phyloP scores from a whole-genome alignment of 2,113 vertebrate genomes.

The Strix uralensis region DNA sequence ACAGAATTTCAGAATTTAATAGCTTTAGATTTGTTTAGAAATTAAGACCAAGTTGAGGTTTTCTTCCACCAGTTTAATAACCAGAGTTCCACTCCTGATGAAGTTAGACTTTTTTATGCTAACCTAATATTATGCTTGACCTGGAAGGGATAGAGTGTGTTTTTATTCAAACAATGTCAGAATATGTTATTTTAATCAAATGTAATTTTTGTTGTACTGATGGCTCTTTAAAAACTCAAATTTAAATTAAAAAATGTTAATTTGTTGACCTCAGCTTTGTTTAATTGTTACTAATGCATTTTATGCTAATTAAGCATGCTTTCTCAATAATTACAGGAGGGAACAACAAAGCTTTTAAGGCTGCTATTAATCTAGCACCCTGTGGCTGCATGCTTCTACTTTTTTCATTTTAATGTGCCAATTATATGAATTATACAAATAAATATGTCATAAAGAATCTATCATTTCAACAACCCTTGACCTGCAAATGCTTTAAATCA shows the following conservation, averaged over 20 bases:
- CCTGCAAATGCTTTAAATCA: constrained; percentile 30
- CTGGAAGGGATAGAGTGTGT: not conserved
- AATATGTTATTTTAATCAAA: constrained; percentile 10
- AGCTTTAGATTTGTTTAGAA: not conserved
- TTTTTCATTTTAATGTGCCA: constrained; percentile 60
- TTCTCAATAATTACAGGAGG: constrained; percentile 50
- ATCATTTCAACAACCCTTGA: constrained; percentile 43
- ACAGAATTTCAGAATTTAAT: not conserved
- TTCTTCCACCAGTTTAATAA: not conserved
- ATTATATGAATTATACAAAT: constrained; percentile 63
- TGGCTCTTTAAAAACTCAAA: constrained; percentile 16
- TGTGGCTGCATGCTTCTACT: constrained; percentile 36
- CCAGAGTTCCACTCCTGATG: not conserved
- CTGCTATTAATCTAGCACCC: constrained; percentile 45
- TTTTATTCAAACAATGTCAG: not conserved
- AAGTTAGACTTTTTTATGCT: not conserved
- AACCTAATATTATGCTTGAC: not conserved
- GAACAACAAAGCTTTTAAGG: constrained; percentile 63
- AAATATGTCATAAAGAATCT: constrained; percentile 49
- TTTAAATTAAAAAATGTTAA: constrained; percentile 57
- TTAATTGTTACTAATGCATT: constrained; percentile 69
- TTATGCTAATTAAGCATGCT: constrained; percentile 61
- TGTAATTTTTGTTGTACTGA: not conserved
- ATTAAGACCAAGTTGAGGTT: not conserved
- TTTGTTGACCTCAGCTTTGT: constrained; percentile 50